Percentiles rank a stretch among this genome's conserved stretches.
Conservation (phyloP, 2,113 vertebrate species). For the Cyprinus carpio region DNA sequence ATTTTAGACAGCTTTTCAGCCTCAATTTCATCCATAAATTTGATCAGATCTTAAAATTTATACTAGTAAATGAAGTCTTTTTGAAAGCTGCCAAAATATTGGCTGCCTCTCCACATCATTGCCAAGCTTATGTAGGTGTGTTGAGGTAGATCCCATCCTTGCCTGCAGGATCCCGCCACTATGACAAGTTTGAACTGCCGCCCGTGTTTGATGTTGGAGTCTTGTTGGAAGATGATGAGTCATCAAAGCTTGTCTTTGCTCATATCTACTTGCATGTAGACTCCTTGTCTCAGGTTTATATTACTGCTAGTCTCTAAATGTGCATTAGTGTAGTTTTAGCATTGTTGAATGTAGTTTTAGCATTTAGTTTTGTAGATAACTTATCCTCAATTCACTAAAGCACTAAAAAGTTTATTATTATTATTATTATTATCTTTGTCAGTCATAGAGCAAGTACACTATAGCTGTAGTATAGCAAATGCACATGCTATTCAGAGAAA, state of each 20-base stretch:
- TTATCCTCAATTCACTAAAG: neutral
- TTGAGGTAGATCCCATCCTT: constrained; percentile 2
- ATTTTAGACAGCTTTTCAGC: neutral
- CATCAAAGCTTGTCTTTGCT: constrained; percentile 31
- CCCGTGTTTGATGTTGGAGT: constrained; percentile 41
- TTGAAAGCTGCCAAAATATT: neutral
- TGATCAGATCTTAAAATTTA: neutral
- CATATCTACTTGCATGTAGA: neutral
- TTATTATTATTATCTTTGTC: no score
- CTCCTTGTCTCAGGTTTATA: neutral
- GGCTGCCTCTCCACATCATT: neutral
- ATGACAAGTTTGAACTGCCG: constrained; percentile 24
- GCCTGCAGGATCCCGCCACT: constrained; percentile 7
- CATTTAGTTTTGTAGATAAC: neutral
- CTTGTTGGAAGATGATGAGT: constrained; percentile 37
- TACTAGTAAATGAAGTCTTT: neutral
- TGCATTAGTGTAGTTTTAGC: neutral
- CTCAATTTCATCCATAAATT: neutral
- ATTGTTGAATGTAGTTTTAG: neutral
- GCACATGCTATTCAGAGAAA: no score
- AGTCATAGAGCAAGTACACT: neutral
- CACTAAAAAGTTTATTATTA: no score
- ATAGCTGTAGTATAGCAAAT: no score
- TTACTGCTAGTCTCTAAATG: neutral
- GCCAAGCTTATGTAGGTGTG: constrained; percentile 4